Evolutionary conservation across 2,888 invertebrate genomes (phyloP).

Genomic region (Pyrgus malvae): DNA sequence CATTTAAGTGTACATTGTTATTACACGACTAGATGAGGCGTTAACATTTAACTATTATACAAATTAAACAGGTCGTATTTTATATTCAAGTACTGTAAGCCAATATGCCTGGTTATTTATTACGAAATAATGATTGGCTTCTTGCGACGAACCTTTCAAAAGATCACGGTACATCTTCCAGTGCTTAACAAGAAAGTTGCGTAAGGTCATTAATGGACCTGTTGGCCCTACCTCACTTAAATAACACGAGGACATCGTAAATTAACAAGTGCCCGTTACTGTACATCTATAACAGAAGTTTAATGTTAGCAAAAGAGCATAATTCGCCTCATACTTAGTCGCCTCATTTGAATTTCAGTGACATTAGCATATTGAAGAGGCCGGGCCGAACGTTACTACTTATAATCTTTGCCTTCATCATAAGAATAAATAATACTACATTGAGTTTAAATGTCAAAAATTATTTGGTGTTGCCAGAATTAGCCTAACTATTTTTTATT

Average conservation of each 20-base stretch:
- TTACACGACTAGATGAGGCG: slow-evolving; percentile 5
- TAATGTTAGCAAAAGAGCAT: slow-evolving; percentile 12
- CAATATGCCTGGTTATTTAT: slow-evolving; percentile 33
- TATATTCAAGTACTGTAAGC: slow-evolving; percentile 22
- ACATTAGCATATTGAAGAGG: slow-evolving; percentile 15
- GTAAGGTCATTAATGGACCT: slow-evolving; percentile 46
- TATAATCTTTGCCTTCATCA: neutral
- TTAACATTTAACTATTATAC: slow-evolving; percentile 14
- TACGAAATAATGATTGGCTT: slow-evolving; percentile 46
- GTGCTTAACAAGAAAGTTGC: slow-evolving; percentile 50
- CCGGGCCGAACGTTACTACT: slow-evolving; percentile 1
- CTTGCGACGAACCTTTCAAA: slow-evolving; percentile 44
- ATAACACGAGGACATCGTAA: slow-evolving; percentile 48
- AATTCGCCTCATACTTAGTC: neutral
- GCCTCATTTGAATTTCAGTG: slow-evolving; percentile 8
- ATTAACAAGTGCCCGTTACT: slow-evolving; percentile 29
- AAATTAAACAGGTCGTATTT: slow-evolving; percentile 34
- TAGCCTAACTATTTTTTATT: too few species aligned
- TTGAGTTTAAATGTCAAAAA: slow-evolving; percentile 15
- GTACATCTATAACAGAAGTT: slow-evolving; percentile 18
- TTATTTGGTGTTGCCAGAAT: neutral
- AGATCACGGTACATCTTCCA: slow-evolving; percentile 48
- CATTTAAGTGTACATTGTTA: slow-evolving; percentile 11
- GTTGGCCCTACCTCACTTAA: slow-evolving; percentile 49
- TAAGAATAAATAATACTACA: too few species aligned